Base-by-base conservation (phyloP, 2,797 vertebrate genomes). In the Takifugu ocellatus region DNA sequence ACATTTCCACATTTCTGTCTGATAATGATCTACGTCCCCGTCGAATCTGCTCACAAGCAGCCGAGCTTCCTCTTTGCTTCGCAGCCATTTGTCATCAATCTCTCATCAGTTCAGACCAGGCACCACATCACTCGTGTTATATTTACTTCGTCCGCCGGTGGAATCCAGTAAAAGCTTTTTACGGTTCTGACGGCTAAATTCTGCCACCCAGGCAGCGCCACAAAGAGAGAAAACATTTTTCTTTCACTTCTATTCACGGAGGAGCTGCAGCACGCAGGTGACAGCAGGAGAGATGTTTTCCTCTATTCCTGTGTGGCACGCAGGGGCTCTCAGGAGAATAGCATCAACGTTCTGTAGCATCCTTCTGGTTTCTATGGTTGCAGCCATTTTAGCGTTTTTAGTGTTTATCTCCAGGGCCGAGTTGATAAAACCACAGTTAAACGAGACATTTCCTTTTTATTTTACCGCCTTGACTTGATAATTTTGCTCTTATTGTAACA, bases 111-210 rank as follows among this genome's bases (percentile, higher is more conserved):
- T 73, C 51, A 67, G 62, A 70, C 42, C 59, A 56, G 60, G 72
- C 56, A 72, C 43, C 61, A 58, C 61, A 76, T 65, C 50, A 25
- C 63, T 54, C 49, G 11, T 44, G 53, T 66, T 59, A 17, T 75
- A 64, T 81, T 82, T 74, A 72, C 66, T 74, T 69, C 60, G 61
- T 54, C 50, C 68, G 16, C 25, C 51, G 70, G 55, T 65, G 42
- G 46, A 72, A 67, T 76, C 75, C 77, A 79, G 65, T 75, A 78
- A 81, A 79, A 68, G 50, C 66, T 54, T 43, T 61, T 54, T 21
- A 25, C 54, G 31, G 8, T 63, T 78, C 67, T 59, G 65, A 74
- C 64, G 58, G 54, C 63, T 77, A 54, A 67, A 56, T 61, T 61
- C 29, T 55, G 53, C 78, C 77, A 77, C 78, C 74, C 77, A 81